Percentiles rank a stretch among this genome's conserved stretches.
These are phyloP conservation scores for Agelastica alni DNA, from an alignment of 2,888 invertebrate species.

Conservation along the genomic window DNA sequence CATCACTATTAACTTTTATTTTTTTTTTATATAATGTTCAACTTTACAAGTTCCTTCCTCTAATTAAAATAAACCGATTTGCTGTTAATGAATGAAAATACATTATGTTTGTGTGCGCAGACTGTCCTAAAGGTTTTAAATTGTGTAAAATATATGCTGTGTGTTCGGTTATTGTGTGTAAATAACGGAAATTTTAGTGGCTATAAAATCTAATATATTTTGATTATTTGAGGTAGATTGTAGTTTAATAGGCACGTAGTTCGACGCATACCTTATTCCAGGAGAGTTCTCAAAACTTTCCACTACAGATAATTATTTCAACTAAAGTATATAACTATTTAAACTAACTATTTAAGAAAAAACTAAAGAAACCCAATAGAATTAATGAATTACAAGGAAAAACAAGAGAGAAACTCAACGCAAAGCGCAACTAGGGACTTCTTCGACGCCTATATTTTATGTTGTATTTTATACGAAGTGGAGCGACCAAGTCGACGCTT, in stretches of 20 bases:
- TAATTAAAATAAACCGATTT: not conserved
- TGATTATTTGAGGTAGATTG: conserved; percentile 58
- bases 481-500: conserved; percentile 8
- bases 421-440: conserved; percentile 20
- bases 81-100: not conserved
- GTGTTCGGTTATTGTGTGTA: conserved; percentile 42
- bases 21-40: no score
- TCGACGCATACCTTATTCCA: conserved; percentile 52
- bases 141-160: conserved; percentile 17
- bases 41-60: not conserved
- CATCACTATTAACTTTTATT: no score
- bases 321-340: conserved; percentile 33
- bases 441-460: conserved; percentile 12
- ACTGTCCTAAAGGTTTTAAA: conserved; percentile 2
- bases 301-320: conserved; percentile 41
- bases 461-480: conserved; percentile 1
- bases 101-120: not conserved
- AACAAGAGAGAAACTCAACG: conserved; percentile 21
- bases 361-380: conserved; percentile 17
- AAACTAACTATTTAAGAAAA: conserved; percentile 28
- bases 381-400: conserved; percentile 14
- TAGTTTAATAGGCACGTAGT: conserved; percentile 51
- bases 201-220: conserved; percentile 54
- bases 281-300: conserved; percentile 51
- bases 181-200: conserved; percentile 54